These are phyloP conservation scores for Mastigias papua DNA, from an alignment of 30 jellyfish, hydroid and myxozoan genomes.

Conservation along the genomic window DNA sequence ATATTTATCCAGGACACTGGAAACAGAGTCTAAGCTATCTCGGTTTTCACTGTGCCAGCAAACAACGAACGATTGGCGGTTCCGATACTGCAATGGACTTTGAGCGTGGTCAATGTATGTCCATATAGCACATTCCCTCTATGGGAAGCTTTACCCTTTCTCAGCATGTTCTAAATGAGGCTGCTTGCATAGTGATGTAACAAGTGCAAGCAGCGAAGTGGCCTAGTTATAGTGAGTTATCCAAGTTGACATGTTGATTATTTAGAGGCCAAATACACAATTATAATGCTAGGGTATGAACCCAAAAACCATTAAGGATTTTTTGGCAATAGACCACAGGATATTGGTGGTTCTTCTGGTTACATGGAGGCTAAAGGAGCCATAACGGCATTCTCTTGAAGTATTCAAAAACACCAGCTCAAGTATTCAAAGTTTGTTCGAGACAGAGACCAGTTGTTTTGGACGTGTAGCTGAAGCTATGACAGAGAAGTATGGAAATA, in stretches of 20 bases:
- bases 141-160: background rate
- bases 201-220: background rate
- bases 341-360: conserved; percentile 10
- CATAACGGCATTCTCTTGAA: conserved; percentile 2
- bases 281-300: conserved; percentile 8
- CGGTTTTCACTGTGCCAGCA: no score
- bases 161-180: background rate
- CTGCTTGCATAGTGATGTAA: background rate
- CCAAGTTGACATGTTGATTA: background rate
- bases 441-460: conserved; percentile 27
- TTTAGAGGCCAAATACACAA: background rate
- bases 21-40: no score
- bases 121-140: no score
- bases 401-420: background rate
- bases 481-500: conserved; percentile 19
- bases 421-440: conserved; percentile 42
- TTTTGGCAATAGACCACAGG: conserved; percentile 31
- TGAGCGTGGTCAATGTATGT: no score
- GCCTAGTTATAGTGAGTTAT: background rate
- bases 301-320: conserved; percentile 19
- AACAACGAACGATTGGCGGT: no score
- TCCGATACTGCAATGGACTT: no score
- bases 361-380: conserved; percentile 39
- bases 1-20: no score
- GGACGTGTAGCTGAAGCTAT: conserved; percentile 25